Base-by-base conservation (phyloP, 2,888 invertebrate genomes). In the Eumacrocentrus americanus region DNA sequence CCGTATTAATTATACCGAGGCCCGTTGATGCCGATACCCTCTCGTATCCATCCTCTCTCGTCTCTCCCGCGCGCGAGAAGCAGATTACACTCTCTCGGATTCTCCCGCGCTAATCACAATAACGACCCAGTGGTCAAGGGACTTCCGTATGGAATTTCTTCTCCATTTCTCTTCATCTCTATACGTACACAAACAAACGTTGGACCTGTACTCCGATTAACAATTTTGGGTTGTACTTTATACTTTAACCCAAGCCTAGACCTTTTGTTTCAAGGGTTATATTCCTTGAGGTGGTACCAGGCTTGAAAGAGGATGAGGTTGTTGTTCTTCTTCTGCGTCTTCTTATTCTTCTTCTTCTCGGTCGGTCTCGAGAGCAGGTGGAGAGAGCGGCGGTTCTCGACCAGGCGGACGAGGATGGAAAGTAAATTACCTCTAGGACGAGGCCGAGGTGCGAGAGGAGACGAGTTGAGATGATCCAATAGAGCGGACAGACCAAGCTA, bases 1-100 rank as follows among this genome's bases (percentile, higher is more conserved):
- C 76, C 75, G 78, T 78, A 79, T 79, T 79, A 79, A 79, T 79
- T 79, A 79, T 79, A 79, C 76, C 72, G 71, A 75, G 71, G 69
- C 67, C 63, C 68, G 68, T 70, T 72, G 74, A 76, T 75, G 54
- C 42, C 42, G 42, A 54, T 54, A 44, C 29, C n/a, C 42, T 56
- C 22, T 9, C 16, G 29, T 35, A 50, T 50, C n/a, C 25, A 14
- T 22, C 18, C 14, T 23, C 20, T 12, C 3, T 56, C 22, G 16
- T 34, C 44, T 44, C 42, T 12, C 37, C 5, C 7, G 18, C 22
- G 12, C 38, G 22, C 51, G 18, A 38, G 35, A 37, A 38, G 29
- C 29, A 52, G n/a, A 37, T 20, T 35, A 52, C 23, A 37, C 23
- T 37, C 46, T 35, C 12, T 52, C 6, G 35, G 35, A 52, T 52